Percentiles rank a stretch among this genome's conserved stretches.
phyloP scores from a whole-genome alignment of 1,140 invertebrate genomes.

The Calosoma granatense region DNA sequence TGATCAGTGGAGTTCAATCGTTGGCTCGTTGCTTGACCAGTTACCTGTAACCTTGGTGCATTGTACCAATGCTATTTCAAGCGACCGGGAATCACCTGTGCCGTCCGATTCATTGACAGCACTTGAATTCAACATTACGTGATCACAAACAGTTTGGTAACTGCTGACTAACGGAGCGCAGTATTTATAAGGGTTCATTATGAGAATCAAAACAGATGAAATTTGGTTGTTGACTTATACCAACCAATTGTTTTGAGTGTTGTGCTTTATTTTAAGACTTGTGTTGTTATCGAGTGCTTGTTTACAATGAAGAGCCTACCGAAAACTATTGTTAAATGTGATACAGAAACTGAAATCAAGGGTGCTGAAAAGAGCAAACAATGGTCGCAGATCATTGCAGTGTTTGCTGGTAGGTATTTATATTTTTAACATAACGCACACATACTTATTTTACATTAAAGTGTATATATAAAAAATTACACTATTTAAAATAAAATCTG shows the following conservation, averaged over 20 bases:
- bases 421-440: too few relatives aligned
- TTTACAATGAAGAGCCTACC: background rate
- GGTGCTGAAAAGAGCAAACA: background rate
- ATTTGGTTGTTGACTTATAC: background rate
- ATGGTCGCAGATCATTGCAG: background rate
- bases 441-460: too few relatives aligned
- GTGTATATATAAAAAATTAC: too few relatives aligned
- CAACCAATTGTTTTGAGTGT: background rate
- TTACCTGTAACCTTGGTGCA: background rate
- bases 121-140: background rate
- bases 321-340: background rate
- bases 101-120: background rate
- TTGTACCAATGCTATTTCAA: background rate
- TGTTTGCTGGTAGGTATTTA: slow-evolving; percentile 1
- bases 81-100: background rate
- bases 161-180: background rate
- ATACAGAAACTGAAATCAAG: background rate
- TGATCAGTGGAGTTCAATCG: background rate
- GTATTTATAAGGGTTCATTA: slow-evolving; percentile 4
- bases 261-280: background rate
- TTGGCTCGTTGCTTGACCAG: background rate
- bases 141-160: background rate
- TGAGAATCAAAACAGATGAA: background rate
- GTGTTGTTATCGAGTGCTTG: background rate
- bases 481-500: too few relatives aligned